Conservation (phyloP, 92 coral and sea anemone species). For the Porites cylindrica region DNA sequence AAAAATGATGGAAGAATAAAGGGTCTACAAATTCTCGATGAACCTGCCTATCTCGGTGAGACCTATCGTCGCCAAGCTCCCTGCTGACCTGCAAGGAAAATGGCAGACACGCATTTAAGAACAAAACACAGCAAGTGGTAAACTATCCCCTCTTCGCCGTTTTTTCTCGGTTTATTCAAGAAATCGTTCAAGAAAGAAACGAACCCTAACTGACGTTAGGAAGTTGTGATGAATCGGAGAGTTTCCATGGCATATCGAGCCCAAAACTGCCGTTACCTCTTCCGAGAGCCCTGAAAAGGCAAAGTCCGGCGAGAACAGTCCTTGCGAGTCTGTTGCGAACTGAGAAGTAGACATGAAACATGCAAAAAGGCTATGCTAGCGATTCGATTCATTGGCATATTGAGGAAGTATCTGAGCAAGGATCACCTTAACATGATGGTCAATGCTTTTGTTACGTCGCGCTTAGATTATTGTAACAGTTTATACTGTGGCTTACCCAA, state of each 20-base stretch:
- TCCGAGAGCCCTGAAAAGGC: background rate
- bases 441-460: too few species aligned
- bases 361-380: too few species aligned
- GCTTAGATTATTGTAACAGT: too few species aligned
- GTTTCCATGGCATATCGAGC: too few species aligned
- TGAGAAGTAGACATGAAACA: too few species aligned
- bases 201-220: slow-evolving; percentile 61
- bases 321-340: too few species aligned
- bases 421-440: too few species aligned
- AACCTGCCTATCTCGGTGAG: slow-evolving; percentile 38
- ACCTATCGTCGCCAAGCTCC: slow-evolving; percentile 50
- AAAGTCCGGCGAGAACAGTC: too few species aligned
- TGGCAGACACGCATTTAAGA: slow-evolving; percentile 73
- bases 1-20: slow-evolving; percentile 58
- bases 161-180: slow-evolving; percentile 59
- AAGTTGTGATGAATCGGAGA: background rate
- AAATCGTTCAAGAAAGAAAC: slow-evolving; percentile 49
- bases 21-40: slow-evolving; percentile 67
- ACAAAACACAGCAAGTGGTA: slow-evolving; percentile 19
- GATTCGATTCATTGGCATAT: too few species aligned
- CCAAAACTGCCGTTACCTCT: background rate
- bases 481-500: too few species aligned
- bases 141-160: slow-evolving; percentile 72
- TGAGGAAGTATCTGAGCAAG: too few species aligned
- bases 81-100: slow-evolving; percentile 58